Base-by-base conservation (phyloP, 2,797 vertebrate species). In the Morelia viridis region DNA sequence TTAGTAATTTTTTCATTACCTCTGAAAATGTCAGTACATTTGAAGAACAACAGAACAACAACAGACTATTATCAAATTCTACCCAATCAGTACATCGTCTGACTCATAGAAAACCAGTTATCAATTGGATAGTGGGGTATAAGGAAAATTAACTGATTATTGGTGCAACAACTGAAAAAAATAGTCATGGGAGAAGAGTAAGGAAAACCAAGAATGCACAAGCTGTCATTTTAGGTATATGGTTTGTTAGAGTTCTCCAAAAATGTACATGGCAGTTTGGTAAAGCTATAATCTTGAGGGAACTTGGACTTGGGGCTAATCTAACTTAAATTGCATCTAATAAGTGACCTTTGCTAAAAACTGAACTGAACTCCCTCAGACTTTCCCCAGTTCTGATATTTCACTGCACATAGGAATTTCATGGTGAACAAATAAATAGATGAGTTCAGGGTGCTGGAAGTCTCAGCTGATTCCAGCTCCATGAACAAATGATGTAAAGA, bases 401-500 rank as follows among this genome's bases (percentile, higher is more conserved):
- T 91, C 26, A 17, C 46, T 93, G 57, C 50, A 57, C 64, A 93
- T 2, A 8, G 6, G 28, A 84, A 1, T 12, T 90, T 91, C 17
- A 87, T 10, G 24, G 92, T 64, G 90, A 94, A 93, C 17, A 68
- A 84, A 91, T 88, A 93, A 91, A 60, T 89, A 85, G 88, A 31
- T 71, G 41, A 58, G 3, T 92, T 83, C 76, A 92, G 91, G 62
- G 84, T 93, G 92, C 89, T 84, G 76, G 91, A 92, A 91, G 26
- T 2, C 61, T 85, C 92, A 94, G 60, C 87, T 90, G 83, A 86
- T 92, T 64, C 91, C 94, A 90, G 31, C 17, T 68, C 90, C 92
- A 88, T 0, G 80, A 65, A 76, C n/a, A 93, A 93, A 94, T 90
- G n/a, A 89, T 0, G 0, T 89, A 84, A 61, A 24, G 11, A 84